A percentile compares a stretch with the other conserved stretches of the same genome.
phyloP scores from a whole-genome alignment of 2,797 vertebrate genomes.

The Gastrophryne carolinensis region DNA sequence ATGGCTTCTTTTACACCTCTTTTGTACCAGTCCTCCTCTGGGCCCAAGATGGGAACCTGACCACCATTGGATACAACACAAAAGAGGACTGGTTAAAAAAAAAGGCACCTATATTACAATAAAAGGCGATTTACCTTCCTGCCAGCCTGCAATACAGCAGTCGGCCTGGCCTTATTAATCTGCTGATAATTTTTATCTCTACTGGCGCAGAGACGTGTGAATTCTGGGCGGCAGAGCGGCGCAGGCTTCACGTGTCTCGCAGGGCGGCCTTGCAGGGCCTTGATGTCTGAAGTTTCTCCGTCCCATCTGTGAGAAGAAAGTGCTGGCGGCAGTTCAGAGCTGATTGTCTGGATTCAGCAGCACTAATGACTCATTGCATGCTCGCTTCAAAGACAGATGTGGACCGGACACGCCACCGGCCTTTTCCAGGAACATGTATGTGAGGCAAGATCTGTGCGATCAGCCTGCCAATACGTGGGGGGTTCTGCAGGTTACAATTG shows the following conservation, averaged over 20 bases:
- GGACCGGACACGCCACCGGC: not conserved
- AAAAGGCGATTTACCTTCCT: no score
- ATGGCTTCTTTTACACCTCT: no score
- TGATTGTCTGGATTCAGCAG: slow-evolving; percentile 26
- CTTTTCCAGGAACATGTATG: slow-evolving; percentile 1
- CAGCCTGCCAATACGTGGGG: not conserved
- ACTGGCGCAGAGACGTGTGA: not conserved
- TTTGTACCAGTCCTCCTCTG: no score
- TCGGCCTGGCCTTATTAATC: no score
- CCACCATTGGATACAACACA: no score
- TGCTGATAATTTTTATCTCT: no score
- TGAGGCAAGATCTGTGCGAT: not conserved
- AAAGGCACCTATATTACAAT: no score
- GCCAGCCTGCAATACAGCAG: no score
- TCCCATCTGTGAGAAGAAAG: slow-evolving; percentile 30
- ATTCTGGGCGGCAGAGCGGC: not conserved
- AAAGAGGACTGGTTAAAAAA: no score
- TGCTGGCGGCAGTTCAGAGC: slow-evolving; percentile 23
- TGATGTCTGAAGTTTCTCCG: slow-evolving; percentile 1
- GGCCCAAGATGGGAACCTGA: no score
- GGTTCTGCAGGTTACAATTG: no score
- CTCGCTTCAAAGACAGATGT: slow-evolving; percentile 25
- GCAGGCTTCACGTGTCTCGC: not conserved
- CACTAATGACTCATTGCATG: slow-evolving; percentile 1
- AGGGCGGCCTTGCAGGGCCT: not conserved